Evolutionary conservation across 2,888 invertebrate genomes (phyloP), one percentile per base, ranked within the genome.

Genomic region (Keiferia lycopersicella): DNA sequence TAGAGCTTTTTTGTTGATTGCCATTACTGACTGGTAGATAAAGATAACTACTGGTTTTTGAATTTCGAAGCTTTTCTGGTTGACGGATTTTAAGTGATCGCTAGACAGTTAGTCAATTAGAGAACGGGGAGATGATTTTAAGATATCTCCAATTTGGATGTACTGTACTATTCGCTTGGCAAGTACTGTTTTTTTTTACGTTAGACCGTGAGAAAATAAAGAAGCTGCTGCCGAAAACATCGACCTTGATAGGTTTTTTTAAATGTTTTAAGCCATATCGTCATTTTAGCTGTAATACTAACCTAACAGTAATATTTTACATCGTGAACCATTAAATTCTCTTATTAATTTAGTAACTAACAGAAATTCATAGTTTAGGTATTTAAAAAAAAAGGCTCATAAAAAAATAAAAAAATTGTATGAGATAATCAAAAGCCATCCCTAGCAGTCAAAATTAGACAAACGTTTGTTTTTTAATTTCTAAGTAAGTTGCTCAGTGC

Each of bases 21-120:
- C 68, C 60, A 64, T 67, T 67, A 60, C 22, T 14, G 38, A n/a
- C 4, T 68, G 73, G 71, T 68, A 70, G 71, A 73, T 69, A 71
- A 67, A 69, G 68, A 66, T 74, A 75, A 78, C 76, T 78, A 82
- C 78, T 77, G 71, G 74, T 75, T 74, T 77, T 73, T 68, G 69
- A 71, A 73, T 72, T 72, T 65, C 65, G 67, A 66, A 71, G 60
- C 72, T 77, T 75, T 74, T 67, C 65, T 67, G 63, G 72, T 76
- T 75, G 77, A 77, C 80, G 76, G 71, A 59, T 67, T 65, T 61
- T 65, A 50, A 53, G 58, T 48, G 57, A 41, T 51, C 45, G 51
- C 45, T 14, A 18, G 38, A 74, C 79, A 75, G 77, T 77, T 76
- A 77, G 69, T 75, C 74, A 78, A 78, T 79, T 78, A 75, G 66